Conservation (phyloP, 2,888 invertebrate genomes). For the Disparrhopalites patrizii region DNA sequence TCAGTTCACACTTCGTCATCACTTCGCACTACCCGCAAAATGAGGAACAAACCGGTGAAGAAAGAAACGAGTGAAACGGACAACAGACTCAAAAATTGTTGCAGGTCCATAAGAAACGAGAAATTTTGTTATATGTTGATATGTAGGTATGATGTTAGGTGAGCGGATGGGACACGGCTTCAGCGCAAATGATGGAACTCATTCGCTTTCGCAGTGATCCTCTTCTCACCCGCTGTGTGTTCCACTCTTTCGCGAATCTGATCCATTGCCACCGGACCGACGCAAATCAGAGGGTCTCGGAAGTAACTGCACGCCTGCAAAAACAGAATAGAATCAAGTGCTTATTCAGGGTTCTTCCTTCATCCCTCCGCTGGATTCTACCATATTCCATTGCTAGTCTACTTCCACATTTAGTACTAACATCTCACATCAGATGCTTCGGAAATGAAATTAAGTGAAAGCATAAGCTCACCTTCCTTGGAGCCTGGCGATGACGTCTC, state of each 20-base stretch:
- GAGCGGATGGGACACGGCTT: slow-evolving; percentile 15
- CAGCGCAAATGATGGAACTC: slow-evolving; percentile 49
- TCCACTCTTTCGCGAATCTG: slow-evolving; percentile 67
- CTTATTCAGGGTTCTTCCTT: slow-evolving; percentile 16
- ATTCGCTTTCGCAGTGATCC: slow-evolving; percentile 59
- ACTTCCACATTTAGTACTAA: too few relatives aligned
- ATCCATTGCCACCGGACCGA: slow-evolving; percentile 76
- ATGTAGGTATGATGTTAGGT: not conserved
- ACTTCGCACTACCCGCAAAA: too few relatives aligned
- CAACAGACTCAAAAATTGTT: too few relatives aligned
- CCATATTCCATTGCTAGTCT: too few relatives aligned
- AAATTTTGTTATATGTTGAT: not conserved
- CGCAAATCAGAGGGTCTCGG: slow-evolving; percentile 81
- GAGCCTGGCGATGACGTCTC: slow-evolving; percentile 76
- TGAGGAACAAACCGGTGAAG: too few relatives aligned
- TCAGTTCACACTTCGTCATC: too few relatives aligned
- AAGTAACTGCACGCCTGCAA: slow-evolving; percentile 81
- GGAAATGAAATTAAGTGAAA: not conserved
- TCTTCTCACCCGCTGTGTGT: slow-evolving; percentile 76
- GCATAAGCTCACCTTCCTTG: slow-evolving; percentile 64
- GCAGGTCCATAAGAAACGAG: too few relatives aligned
- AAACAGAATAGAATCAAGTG: slow-evolving; percentile 14
- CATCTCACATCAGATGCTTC: too few relatives aligned
- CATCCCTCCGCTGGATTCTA: too few relatives aligned
- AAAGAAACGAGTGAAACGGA: too few relatives aligned